These are phyloP conservation scores for Scarus forsteni DNA, from an alignment of 2,797 vertebrate species.

Conservation along the genomic window DNA sequence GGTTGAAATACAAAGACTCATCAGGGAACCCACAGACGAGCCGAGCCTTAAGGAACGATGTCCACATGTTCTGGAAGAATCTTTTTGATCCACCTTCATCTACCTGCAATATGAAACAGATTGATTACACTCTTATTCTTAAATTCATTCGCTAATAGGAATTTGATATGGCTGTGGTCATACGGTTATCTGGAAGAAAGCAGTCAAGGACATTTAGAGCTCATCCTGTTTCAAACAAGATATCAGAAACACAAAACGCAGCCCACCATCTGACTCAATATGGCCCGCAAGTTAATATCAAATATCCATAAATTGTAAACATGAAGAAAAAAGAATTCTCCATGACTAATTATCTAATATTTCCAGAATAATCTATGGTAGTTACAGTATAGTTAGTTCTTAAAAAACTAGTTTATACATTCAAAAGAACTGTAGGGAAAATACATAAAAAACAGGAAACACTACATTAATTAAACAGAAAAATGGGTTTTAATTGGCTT, in stretches of 20 bases:
- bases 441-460: no score
- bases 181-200: neutral
- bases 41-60: slow-evolving; percentile 85
- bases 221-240: slow-evolving; percentile 6
- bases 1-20: slow-evolving; percentile 84
- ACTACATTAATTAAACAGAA: no score
- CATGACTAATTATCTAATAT: no score
- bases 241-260: slow-evolving; percentile 1
- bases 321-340: no score
- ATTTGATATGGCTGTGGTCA: slow-evolving; percentile 18
- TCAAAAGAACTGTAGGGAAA: no score
- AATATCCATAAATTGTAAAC: no score
- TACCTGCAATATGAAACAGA: slow-evolving; percentile 64
- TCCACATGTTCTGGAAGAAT: slow-evolving; percentile 84
- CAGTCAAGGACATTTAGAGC: neutral
- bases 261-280: no score
- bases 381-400: no score
- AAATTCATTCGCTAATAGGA: slow-evolving; percentile 1
- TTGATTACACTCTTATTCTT: neutral
- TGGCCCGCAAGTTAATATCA: no score
- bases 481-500: no score
- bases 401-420: no score
- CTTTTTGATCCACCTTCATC: slow-evolving; percentile 84
- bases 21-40: slow-evolving; percentile 84
- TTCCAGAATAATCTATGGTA: no score